A percentile compares a stretch with the other conserved stretches of the same genome.
Evolutionary conservation across 2,113 vertebrate genomes (phyloP).

Genomic region (Columba livia): DNA sequence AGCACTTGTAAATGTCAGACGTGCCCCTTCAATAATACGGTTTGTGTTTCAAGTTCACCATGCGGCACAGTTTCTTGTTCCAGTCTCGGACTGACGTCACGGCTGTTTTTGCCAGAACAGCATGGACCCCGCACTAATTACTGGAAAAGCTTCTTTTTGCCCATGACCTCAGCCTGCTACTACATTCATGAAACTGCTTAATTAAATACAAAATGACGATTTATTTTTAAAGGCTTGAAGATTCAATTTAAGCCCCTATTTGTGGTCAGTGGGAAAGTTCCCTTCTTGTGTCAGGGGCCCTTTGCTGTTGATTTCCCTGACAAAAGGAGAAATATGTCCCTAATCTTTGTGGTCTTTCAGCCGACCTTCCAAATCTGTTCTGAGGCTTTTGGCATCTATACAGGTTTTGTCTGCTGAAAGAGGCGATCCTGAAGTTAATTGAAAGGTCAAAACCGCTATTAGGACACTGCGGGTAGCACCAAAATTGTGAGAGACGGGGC

Average conservation of each 20-base stretch:
- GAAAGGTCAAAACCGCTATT: slow-evolving; percentile 54
- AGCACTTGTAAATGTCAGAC: background rate
- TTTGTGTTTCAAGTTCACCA: slow-evolving; percentile 17
- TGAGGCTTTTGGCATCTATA: slow-evolving; percentile 22
- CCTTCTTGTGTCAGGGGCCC: background rate
- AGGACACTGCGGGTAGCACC: background rate
- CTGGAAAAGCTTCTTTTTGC: slow-evolving; percentile 61
- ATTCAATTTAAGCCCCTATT: slow-evolving; percentile 34
- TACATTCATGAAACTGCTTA: slow-evolving; percentile 47
- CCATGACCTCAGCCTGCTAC: slow-evolving; percentile 58
- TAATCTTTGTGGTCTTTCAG: slow-evolving; percentile 45
- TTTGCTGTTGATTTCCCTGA: slow-evolving; percentile 43
- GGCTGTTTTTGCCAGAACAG: slow-evolving; percentile 60
- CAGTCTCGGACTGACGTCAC: slow-evolving; percentile 22
- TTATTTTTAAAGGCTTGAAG: slow-evolving; percentile 60
- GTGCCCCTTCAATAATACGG: slow-evolving; percentile 2
- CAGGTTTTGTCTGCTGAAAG: slow-evolving; percentile 32
- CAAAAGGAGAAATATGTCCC: slow-evolving; percentile 58
- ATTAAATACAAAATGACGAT: slow-evolving; percentile 56
- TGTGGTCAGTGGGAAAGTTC: slow-evolving; percentile 58
- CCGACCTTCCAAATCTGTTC: slow-evolving; percentile 25
- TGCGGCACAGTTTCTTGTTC: background rate
- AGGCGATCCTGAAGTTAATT: slow-evolving; percentile 37
- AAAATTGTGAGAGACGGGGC: background rate
- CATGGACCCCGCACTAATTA: slow-evolving; percentile 60